These are phyloP conservation scores for Sebastiscus albofasciatus DNA, from an alignment of 2,797 vertebrate species.

Conservation along the genomic window DNA sequence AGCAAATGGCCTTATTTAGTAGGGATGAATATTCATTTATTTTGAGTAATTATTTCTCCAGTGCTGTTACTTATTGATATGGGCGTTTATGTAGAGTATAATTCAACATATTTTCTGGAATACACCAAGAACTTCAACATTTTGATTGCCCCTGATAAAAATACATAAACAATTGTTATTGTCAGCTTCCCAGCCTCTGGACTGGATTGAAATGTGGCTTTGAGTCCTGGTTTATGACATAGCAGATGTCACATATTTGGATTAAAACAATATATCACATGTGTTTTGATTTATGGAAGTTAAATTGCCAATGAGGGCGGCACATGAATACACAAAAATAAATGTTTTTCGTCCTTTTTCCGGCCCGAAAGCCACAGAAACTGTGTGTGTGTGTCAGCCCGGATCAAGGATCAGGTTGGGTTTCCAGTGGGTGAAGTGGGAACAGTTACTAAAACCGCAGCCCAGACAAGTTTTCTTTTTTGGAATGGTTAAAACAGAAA, in stretches of 20 bases:
- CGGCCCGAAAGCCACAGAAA: constrained; percentile 10
- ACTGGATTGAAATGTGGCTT: constrained; percentile 18
- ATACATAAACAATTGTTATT: constrained; percentile 22
- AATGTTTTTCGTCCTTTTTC: constrained; percentile 15
- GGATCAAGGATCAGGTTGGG: constrained; percentile 28
- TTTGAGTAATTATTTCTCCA: constrained; percentile 64
- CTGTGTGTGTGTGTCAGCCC: constrained; percentile 18
- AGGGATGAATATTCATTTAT: constrained; percentile 75
- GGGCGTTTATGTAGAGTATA: constrained; percentile 39
- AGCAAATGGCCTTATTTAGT: constrained; percentile 73
- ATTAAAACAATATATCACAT: neutral
- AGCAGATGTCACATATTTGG: neutral
- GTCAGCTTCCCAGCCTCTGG: constrained; percentile 7
- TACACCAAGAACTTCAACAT: constrained; percentile 27
- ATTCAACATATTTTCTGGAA: constrained; percentile 45
- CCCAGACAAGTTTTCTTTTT: constrained; percentile 60
- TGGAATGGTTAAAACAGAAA: constrained; percentile 55
- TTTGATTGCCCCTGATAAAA: constrained; percentile 38
- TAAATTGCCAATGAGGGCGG: neutral
- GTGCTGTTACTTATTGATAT: constrained; percentile 74
- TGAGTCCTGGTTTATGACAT: neutral
- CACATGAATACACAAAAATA: constrained; percentile 5
- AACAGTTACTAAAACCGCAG: constrained; percentile 61
- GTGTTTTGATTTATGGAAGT: constrained; percentile 19
- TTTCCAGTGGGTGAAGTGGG: constrained; percentile 69